Base-by-base conservation (phyloP, 2,113 vertebrate genomes). In the Oceanites oceanicus region DNA sequence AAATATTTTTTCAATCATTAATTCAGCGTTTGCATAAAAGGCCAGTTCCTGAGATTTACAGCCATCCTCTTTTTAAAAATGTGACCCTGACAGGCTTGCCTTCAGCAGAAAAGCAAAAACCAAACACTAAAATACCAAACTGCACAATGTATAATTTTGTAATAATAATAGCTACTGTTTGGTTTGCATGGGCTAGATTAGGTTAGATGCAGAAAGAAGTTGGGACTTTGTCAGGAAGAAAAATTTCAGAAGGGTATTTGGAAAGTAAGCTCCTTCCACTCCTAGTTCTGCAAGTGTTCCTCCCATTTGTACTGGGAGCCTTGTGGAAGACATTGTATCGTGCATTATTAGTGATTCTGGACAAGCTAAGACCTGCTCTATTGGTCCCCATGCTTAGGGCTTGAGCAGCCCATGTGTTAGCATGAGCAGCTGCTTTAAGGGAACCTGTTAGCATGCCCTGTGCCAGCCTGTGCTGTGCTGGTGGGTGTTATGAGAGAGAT, bases 271-370 rank as follows among this genome's bases (percentile, higher is more conserved):
- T 86, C 8, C 71, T 55, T 75, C 25, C 32, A 67, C 14, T 55
- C 38, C 0, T 0, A 47, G 55, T 38, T 15, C 44, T 38, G 18
- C 27, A 79, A 10, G 0, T 13, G 13, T 21, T 86, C 11, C 17
- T 72, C 20, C 32, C 11, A 34, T 36, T 18, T 49, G 11, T 34
- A 25, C 0, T 21, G 27, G 21, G 18, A 86, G 7, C 18, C 13
- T 29, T 29, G 7, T 17, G 11, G 27, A 63, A 72, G 67, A 55
- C 6, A 6, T 1, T 21, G 15, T 15, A 5, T 23, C 70, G 17
- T 4, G 11, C n/a, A 23, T 8, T 22, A 11, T 20, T 22, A 50
- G 49, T 23, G 6, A 20, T 13, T 45, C 67, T 67, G n/a, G 9
- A 36, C 29, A 72, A 53, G 14, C 30, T 26, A 20, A n/a, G 25